These are phyloP conservation scores for Calephelis nemesis DNA, from an alignment of 1,140 invertebrate species.

Conservation along the genomic window DNA sequence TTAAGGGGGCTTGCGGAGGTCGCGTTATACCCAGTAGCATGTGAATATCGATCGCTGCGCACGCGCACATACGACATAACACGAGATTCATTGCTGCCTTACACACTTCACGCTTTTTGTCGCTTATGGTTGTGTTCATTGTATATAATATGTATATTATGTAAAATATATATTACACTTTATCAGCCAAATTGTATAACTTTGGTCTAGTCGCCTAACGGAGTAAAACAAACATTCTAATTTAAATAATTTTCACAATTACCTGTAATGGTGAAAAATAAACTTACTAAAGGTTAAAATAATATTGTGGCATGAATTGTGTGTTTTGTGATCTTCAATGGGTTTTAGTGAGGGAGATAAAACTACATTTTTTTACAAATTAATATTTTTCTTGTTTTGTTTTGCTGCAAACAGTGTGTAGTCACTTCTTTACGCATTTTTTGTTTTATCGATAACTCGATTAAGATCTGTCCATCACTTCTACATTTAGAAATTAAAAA, in stretches of 20 bases:
- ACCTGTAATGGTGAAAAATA: constrained; percentile 4
- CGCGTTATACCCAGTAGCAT: constrained; percentile 29
- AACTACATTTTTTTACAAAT: too few species aligned
- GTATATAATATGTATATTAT: constrained; percentile 41
- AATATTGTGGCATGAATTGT: constrained; percentile 33
- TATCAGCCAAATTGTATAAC: constrained; percentile 54
- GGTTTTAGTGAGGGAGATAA: background rate
- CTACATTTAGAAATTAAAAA: background rate
- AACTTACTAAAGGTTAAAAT: background rate
- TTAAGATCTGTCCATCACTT: background rate
- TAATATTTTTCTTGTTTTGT: background rate
- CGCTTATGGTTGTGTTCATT: constrained; percentile 28
- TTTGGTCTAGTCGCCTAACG: constrained; percentile 43
- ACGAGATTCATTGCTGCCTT: constrained; percentile 29
- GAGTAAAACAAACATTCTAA: constrained; percentile 13
- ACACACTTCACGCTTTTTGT: constrained; percentile 37
- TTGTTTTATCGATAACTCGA: background rate
- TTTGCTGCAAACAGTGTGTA: constrained; percentile 1
- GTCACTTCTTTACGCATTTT: background rate
- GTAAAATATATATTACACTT: constrained; percentile 33
- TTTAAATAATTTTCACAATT: constrained; percentile 14
- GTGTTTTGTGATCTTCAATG: constrained; percentile 30
- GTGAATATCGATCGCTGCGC: constrained; percentile 26
- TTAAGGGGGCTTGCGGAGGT: constrained; percentile 18
- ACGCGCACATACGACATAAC: constrained; percentile 26